Percentiles rank a stretch among this genome's conserved stretches.
phyloP scores from a whole-genome alignment of 1,140 invertebrate genomes.

The Calycopis cecrops region DNA sequence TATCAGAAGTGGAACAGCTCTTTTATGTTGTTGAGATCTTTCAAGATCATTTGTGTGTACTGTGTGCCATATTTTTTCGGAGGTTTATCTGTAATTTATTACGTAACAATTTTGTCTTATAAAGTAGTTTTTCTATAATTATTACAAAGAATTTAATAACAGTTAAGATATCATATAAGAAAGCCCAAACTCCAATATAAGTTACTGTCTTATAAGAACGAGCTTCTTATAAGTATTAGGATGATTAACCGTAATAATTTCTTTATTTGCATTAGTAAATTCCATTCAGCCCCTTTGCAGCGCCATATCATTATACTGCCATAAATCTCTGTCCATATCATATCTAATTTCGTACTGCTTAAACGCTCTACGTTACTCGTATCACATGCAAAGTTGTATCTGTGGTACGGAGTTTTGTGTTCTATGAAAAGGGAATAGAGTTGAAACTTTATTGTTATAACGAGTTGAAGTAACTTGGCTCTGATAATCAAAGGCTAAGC shows the following conservation, averaged over 20 bases:
- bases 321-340: slow-evolving; percentile 31
- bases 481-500: slow-evolving; percentile 42
- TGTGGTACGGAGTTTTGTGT: background rate
- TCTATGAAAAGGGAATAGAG: background rate
- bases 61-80: too few species aligned
- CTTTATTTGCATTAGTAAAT: slow-evolving; percentile 6
- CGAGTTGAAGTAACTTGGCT: slow-evolving; percentile 21
- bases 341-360: slow-evolving; percentile 24
- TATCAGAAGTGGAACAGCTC: too few species aligned
- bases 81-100: too few species aligned
- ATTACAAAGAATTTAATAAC: too few species aligned
- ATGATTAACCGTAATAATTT: background rate
- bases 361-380: slow-evolving; percentile 19
- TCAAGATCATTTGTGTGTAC: too few species aligned
- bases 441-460: slow-evolving; percentile 2
- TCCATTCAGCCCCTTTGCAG: slow-evolving; percentile 9
- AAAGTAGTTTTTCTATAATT: too few species aligned
- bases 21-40: too few species aligned
- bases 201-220: background rate
- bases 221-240: background rate
- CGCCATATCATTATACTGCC: slow-evolving; percentile 20
- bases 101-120: too few species aligned
- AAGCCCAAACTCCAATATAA: background rate
- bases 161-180: too few species aligned
- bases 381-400: slow-evolving; percentile 10